Percentiles rank a stretch among this genome's conserved stretches.
These are phyloP conservation scores for Neosalanx taihuensis DNA, from an alignment of 2,797 vertebrate species.

Conservation along the genomic window DNA sequence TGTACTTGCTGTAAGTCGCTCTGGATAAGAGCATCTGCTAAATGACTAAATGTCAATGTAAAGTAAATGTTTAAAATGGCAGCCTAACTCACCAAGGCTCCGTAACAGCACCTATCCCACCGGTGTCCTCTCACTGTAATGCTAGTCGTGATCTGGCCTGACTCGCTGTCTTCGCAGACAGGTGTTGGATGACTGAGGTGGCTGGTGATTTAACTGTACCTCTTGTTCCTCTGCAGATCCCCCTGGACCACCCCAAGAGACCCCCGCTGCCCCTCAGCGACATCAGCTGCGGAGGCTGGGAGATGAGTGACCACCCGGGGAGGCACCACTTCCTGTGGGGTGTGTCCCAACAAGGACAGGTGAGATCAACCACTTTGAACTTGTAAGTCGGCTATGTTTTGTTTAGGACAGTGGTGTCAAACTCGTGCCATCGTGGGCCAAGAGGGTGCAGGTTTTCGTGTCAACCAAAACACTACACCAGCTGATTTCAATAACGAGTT, in stretches of 20 bases:
- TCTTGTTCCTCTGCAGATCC: constrained; percentile 68
- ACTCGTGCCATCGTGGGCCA: no score
- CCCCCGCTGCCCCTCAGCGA: constrained; percentile 89
- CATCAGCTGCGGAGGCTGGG: constrained; percentile 92
- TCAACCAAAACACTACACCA: no score
- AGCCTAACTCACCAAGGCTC: background rate
- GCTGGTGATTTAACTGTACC: background rate
- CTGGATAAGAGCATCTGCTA: no score
- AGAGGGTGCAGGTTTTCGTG: no score
- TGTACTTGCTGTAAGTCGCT: no score
- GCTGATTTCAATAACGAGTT: no score
- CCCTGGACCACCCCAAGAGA: constrained; percentile 71
- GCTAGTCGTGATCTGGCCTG: background rate
- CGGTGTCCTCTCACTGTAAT: background rate
- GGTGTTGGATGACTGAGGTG: no score
- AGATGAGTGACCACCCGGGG: constrained; percentile 85
- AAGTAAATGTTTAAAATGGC: background rate
- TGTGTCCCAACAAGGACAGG: constrained; percentile 93
- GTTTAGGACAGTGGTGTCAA: no score
- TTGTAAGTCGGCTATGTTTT: no score
- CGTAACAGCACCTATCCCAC: background rate
- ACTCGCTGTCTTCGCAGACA: no score
- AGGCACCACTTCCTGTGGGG: constrained; percentile 90
- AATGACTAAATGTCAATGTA: no score
- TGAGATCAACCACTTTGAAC: constrained; percentile 48